Conservation (phyloP, 2,113 vertebrate species). For the Trinectes maculatus region DNA sequence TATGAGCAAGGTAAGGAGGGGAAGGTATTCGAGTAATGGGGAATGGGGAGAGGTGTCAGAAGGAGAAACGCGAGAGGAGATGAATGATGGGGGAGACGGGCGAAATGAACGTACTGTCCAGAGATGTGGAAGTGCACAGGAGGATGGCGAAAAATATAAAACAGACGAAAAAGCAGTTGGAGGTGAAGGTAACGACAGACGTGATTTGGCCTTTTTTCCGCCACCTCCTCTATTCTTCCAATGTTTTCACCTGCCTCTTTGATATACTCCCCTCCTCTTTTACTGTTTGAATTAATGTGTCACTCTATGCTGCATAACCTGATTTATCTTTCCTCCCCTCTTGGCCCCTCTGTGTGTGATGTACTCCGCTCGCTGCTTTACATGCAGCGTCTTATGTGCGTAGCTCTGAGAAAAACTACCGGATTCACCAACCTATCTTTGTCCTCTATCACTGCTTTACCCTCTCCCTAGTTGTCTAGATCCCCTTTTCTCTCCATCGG, state of each 20-base stretch:
- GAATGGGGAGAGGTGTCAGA: constrained; percentile 46
- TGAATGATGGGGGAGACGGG: constrained; percentile 43
- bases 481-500: constrained; percentile 38
- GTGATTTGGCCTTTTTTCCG: constrained; percentile 38
- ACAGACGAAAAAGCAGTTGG: constrained; percentile 27
- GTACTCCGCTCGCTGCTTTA: constrained; percentile 40
- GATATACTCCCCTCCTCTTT: constrained; percentile 49
- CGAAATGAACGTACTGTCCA: constrained; percentile 34
- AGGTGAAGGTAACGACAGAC: constrained; percentile 65
- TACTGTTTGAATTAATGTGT: constrained; percentile 65
- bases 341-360: constrained; percentile 48
- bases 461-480: constrained; percentile 24
- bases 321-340: constrained; percentile 34
- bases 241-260: constrained; percentile 67
- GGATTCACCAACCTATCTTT: constrained; percentile 50
- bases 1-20: constrained; percentile 33
- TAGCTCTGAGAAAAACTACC: constrained; percentile 37
- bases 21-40: constrained; percentile 43
- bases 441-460: constrained; percentile 33
- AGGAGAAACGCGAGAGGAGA: constrained; percentile 10
- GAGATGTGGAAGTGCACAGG: constrained; percentile 48
- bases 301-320: constrained; percentile 41
- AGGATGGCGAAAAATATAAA: constrained; percentile 18
- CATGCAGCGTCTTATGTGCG: constrained; percentile 32
- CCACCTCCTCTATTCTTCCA: constrained; percentile 35